Evolutionary conservation across 1,140 invertebrate species (phyloP).

Genomic region (Drosophila obscura): DNA sequence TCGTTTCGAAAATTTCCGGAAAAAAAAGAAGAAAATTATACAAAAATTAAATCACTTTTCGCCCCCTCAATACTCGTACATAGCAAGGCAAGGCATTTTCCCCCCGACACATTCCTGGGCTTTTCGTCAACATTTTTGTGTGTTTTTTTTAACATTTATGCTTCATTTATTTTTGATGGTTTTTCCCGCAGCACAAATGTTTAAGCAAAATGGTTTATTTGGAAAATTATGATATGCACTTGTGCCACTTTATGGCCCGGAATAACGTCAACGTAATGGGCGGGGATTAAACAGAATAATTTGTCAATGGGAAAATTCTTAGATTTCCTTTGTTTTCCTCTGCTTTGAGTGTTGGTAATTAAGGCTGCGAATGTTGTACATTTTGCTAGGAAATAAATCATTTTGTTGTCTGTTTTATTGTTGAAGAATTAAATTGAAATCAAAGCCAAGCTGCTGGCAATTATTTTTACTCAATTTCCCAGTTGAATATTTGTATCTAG

Average conservation of each 20-base stretch:
- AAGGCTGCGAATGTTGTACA: no score
- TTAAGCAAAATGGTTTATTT: constrained; percentile 56
- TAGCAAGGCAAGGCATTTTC: not conserved
- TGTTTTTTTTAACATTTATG: constrained; percentile 65
- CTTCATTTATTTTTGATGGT: constrained; percentile 78
- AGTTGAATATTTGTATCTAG: constrained; percentile 15
- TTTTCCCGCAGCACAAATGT: constrained; percentile 38
- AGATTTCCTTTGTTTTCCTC: no score
- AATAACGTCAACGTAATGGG: constrained; percentile 23
- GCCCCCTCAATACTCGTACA: constrained; percentile 18
- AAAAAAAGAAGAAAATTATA: constrained; percentile 51
- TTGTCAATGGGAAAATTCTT: not conserved
- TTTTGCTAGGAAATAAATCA: constrained; percentile 40
- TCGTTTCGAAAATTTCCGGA: constrained; percentile 37
- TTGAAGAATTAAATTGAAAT: constrained; percentile 16
- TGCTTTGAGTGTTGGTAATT: no score
- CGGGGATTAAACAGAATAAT: constrained; percentile 20
- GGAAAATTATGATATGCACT: constrained; percentile 41
- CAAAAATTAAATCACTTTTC: constrained; percentile 69
- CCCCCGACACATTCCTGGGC: not conserved
- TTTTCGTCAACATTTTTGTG: constrained; percentile 3
- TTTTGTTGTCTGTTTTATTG: constrained; percentile 26
- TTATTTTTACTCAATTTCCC: constrained; percentile 32
- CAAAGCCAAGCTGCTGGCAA: constrained; percentile 28
- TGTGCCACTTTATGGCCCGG: constrained; percentile 30